phyloP scores from a whole-genome alignment of 2,797 vertebrate species.

The Myotis myotis region DNA sequence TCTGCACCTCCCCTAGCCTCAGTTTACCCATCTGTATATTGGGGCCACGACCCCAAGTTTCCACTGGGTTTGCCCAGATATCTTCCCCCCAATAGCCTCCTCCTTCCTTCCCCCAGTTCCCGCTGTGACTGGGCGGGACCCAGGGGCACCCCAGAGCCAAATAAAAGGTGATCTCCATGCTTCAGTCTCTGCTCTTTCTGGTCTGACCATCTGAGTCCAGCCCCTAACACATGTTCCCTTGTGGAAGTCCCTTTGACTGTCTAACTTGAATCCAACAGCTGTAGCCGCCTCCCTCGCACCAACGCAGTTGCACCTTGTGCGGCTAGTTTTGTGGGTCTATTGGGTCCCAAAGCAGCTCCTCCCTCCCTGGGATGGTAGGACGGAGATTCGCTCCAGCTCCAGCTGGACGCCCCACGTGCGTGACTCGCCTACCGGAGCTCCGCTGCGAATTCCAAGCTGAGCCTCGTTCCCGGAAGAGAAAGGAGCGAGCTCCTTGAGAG shows the following conservation, averaged over 20 bases:
- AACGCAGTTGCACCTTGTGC: neutral
- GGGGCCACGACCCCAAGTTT: neutral
- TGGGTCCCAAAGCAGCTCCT: neutral
- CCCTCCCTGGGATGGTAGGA: neutral
- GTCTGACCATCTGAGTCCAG: neutral
- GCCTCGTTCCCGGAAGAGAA: neutral
- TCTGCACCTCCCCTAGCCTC: neutral
- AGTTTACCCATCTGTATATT: neutral
- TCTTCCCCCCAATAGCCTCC: neutral
- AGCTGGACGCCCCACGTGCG: neutral
- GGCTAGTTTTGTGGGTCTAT: neutral
- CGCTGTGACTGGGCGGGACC: neutral
- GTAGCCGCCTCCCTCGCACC: neutral
- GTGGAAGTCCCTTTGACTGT: neutral
- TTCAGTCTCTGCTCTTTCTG: neutral
- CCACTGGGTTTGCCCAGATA: neutral
- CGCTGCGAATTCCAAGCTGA: neutral
- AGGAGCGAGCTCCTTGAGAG: neutral
- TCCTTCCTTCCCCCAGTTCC: neutral
- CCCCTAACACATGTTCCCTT: neutral
- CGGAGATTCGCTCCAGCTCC: neutral
- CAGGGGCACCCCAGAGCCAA: neutral
- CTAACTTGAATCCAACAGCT: neutral
- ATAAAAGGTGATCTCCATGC: neutral
- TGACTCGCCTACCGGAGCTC: neutral